A percentile compares a stretch with the other conserved stretches of the same genome.
Evolutionary conservation across 1,140 invertebrate species (phyloP).

Genomic region (Formica exsecta): DNA sequence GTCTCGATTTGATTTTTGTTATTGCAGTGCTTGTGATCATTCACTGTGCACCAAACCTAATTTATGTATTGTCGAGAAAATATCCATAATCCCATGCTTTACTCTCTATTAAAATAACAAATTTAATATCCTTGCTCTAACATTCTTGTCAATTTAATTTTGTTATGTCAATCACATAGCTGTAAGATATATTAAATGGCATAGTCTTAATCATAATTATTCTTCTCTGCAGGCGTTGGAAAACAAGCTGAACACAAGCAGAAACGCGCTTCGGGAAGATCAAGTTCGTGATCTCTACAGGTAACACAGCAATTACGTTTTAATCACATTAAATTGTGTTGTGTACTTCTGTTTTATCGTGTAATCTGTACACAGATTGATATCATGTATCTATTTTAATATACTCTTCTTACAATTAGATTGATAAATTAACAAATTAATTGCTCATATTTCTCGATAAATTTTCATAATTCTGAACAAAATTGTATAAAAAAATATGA

Average conservation of each 20-base stretch:
- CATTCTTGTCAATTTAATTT: background rate
- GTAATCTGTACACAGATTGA: constrained; percentile 56
- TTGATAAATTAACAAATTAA: constrained; percentile 4
- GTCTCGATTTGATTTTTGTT: constrained; percentile 81
- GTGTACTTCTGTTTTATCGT: constrained; percentile 61
- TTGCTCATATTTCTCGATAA: background rate
- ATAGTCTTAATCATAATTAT: constrained; percentile 17
- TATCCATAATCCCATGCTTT: background rate
- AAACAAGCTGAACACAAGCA: constrained; percentile 85
- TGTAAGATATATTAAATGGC: background rate
- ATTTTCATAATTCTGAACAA: background rate
- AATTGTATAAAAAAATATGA: constrained; percentile 30
- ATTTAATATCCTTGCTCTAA: background rate
- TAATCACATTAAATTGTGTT: constrained; percentile 68
- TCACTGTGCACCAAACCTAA: background rate
- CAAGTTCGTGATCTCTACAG: constrained; percentile 86
- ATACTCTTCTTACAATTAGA: background rate
- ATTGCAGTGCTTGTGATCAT: constrained; percentile 28
- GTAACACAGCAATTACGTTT: constrained; percentile 81
- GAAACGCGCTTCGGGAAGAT: constrained; percentile 85
- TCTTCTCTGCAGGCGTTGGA: constrained; percentile 82
- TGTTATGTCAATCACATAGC: background rate
- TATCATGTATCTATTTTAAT: constrained; percentile 67
- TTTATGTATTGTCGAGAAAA: background rate
- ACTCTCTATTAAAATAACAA: constrained; percentile 14